Percentiles rank a stretch among this genome's conserved stretches.
These are phyloP conservation scores for Zhengitettix transpicula DNA, from an alignment of 2,888 invertebrate genomes.

Conservation along the genomic window DNA sequence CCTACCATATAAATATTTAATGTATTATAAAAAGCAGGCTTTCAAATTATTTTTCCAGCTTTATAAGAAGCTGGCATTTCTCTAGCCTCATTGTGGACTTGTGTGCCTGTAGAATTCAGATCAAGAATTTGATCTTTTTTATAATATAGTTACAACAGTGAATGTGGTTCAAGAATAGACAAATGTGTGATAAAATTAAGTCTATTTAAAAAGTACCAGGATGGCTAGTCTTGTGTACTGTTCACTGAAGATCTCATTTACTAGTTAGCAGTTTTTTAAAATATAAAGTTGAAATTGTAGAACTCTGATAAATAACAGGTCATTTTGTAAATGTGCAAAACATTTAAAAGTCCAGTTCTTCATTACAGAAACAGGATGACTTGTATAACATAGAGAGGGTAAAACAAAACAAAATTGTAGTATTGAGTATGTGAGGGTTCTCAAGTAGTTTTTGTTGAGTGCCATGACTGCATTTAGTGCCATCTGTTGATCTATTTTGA, in stretches of 20 bases:
- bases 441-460: conserved; percentile 8
- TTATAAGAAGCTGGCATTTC: neutral
- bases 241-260: neutral
- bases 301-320: neutral
- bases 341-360: conserved; percentile 2
- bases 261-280: neutral
- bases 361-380: neutral
- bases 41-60: conserved; percentile 8
- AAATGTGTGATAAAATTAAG: neutral
- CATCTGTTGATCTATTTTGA: conserved; percentile 12
- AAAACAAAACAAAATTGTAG: too few species aligned
- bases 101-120: conserved; percentile 12
- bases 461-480: conserved; percentile 11
- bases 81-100: conserved; percentile 10
- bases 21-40: conserved; percentile 1
- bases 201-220: neutral
- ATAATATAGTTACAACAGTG: neutral
- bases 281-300: neutral
- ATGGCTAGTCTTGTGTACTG: neutral
- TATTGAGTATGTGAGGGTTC: neutral
- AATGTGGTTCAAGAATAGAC: neutral
- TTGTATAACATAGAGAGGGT: too few species aligned
- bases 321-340: conserved; percentile 6
- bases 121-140: conserved; percentile 7
- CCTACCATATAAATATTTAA: conserved; percentile 3